phyloP scores from a whole-genome alignment of 1,140 invertebrate species.

The Calliphora vicina region DNA sequence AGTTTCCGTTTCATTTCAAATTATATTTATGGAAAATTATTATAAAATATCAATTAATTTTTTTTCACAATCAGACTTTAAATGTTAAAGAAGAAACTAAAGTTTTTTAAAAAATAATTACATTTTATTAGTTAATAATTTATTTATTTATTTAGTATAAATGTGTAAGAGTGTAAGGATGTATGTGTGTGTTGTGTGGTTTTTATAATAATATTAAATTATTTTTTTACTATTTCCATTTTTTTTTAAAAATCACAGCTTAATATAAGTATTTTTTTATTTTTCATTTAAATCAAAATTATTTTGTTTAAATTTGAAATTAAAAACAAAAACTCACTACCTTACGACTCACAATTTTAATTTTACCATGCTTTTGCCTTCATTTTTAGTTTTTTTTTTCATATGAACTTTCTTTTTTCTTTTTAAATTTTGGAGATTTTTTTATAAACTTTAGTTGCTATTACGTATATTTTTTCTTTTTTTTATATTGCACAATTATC shows the following conservation, averaged over 20 bases:
- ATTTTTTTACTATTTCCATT: conserved; percentile 19
- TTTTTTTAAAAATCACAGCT: conserved; percentile 35
- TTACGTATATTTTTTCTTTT: conserved; percentile 28
- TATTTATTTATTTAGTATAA: conserved; percentile 9
- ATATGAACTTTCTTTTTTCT: conserved; percentile 19
- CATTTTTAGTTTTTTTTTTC: not conserved
- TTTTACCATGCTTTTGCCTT: conserved; percentile 25
- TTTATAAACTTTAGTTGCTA: conserved; percentile 26
- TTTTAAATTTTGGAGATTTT: not conserved
- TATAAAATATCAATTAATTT: not conserved
- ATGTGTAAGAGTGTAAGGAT: not conserved
- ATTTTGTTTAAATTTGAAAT: not conserved
- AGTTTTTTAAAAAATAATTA: not conserved
- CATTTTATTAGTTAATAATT: not conserved
- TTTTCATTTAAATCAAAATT: conserved; percentile 22
- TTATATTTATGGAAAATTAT: not conserved
- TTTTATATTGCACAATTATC: conserved; percentile 31
- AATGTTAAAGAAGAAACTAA: not conserved
- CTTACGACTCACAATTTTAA: conserved; percentile 6
- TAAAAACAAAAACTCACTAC: conserved; percentile 35
- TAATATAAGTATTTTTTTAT: conserved; percentile 27
- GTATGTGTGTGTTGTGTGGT: not conserved
- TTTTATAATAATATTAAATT: not conserved
- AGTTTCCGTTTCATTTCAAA: not conserved
- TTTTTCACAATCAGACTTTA: conserved; percentile 32